A percentile compares a stretch with the other conserved stretches of the same genome.
These are phyloP conservation scores for Anguilla rostrata DNA, from an alignment of 2,113 vertebrate species.

Conservation along the genomic window DNA sequence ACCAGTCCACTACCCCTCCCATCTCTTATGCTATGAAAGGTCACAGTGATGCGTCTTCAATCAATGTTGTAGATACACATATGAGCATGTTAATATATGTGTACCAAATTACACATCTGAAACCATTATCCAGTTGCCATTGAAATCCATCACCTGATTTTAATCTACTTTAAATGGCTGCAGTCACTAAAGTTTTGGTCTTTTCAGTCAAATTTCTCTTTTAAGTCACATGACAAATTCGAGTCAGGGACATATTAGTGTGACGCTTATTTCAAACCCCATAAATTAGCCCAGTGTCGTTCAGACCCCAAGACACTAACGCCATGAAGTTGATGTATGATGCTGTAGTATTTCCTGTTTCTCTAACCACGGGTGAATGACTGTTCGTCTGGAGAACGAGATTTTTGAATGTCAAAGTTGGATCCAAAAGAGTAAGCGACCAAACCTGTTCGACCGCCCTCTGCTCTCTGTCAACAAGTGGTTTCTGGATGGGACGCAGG, in stretches of 20 bases:
- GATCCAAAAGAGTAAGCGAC: not conserved
- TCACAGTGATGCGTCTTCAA: constrained; percentile 23
- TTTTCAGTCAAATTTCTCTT: constrained; percentile 10
- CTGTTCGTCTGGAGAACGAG: not conserved
- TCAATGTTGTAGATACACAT: constrained; percentile 45
- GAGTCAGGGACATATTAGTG: not conserved
- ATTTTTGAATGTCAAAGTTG: not conserved
- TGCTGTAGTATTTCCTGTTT: not conserved
- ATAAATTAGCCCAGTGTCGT: not conserved
- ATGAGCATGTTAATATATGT: constrained; percentile 37
- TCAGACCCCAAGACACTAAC: not conserved
- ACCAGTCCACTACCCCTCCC: constrained; percentile 29
- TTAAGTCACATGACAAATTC: not conserved
- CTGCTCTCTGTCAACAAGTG: not conserved
- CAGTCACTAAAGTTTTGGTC: constrained; percentile 1
- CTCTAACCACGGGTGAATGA: not conserved
- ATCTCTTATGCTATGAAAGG: constrained; percentile 35
- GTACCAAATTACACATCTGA: constrained; percentile 49
- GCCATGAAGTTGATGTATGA: not conserved
- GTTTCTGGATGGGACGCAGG: not conserved
- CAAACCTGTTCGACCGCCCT: constrained; percentile 1
- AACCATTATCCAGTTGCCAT: constrained; percentile 45
- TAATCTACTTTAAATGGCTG: constrained; percentile 43
- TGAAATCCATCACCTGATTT: constrained; percentile 41
- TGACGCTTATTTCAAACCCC: not conserved